phyloP scores from a whole-genome alignment of 2,113 vertebrate species.

The Aegithalos caudatus region DNA sequence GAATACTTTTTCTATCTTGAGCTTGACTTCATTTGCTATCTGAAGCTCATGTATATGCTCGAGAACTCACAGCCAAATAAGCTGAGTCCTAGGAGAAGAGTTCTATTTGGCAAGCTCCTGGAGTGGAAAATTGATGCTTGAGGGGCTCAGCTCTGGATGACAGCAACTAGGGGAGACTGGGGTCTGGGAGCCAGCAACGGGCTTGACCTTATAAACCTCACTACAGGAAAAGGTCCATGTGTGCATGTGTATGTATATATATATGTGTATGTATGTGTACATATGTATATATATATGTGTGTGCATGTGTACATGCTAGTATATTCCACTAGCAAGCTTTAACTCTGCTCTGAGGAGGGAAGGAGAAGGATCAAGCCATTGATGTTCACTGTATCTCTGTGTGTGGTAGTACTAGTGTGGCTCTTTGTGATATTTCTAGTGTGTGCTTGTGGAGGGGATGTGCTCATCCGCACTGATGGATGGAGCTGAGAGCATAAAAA shows the following conservation, averaged over 20 bases:
- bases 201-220: background rate
- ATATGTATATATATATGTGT: too few relatives aligned
- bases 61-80: background rate
- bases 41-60: background rate
- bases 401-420: background rate
- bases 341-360: background rate
- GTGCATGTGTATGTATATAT: background rate
- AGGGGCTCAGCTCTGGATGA: background rate
- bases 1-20: background rate
- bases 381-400: background rate
- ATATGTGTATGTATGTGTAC: too few relatives aligned
- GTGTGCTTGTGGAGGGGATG: background rate
- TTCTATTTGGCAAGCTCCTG: background rate
- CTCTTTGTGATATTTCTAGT: background rate
- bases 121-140: background rate
- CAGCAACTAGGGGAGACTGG: background rate
- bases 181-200: background rate
- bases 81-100: background rate
- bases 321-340: background rate
- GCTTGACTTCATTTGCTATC: background rate
- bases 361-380: background rate
- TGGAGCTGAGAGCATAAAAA: background rate
- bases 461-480: background rate
- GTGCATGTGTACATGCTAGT: rapidly evolving
- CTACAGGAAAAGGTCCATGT: background rate